phyloP scores from a whole-genome alignment of 2,797 vertebrate genomes.

The Sebastes taczanowskii region DNA sequence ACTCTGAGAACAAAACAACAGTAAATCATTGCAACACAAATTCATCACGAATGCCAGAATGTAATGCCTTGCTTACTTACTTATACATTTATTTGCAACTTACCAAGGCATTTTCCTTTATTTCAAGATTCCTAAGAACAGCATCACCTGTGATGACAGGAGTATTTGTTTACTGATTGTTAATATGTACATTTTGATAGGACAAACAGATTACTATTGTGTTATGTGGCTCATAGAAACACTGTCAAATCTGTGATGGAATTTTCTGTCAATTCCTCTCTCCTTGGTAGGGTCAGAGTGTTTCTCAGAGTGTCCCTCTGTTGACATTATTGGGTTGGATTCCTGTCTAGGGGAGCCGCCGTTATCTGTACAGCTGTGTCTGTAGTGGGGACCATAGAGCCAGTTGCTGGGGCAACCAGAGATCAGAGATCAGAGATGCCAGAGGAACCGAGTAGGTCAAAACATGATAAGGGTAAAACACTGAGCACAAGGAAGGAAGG shows the following conservation, averaged over 20 bases:
- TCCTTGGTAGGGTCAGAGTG: no score
- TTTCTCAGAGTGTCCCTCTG: no score
- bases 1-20: conserved; percentile 82
- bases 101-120: conserved; percentile 99
- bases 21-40: background rate
- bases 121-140: conserved; percentile 91
- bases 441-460: no score
- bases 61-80: background rate
- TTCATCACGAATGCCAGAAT: background rate
- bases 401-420: no score
- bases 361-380: no score
- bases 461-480: no score
- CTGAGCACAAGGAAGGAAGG: no score
- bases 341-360: no score
- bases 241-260: background rate
- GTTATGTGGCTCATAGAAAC: background rate
- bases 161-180: conserved; percentile 1
- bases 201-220: background rate
- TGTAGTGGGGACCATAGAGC: no score
- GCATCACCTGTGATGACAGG: conserved; percentile 87
- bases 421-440: no score
- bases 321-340: no score
- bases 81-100: conserved; percentile 25
- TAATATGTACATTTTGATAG: background rate
- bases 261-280: no score